These are phyloP conservation scores for Mustela nigripes DNA, from an alignment of 2,113 vertebrate genomes.

Conservation along the genomic window DNA sequence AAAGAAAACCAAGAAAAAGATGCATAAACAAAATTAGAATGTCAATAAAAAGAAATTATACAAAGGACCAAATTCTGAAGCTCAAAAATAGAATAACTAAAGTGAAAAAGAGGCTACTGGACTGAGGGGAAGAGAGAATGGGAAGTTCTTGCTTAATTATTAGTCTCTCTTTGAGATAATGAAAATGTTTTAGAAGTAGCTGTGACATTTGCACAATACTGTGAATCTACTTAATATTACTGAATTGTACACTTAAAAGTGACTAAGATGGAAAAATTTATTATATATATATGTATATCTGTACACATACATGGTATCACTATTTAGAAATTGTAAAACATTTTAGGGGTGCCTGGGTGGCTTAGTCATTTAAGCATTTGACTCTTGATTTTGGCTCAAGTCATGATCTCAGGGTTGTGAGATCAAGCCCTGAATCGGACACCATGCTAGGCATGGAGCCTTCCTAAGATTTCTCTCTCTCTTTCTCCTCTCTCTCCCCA, in stretches of 20 bases:
- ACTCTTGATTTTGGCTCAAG: not conserved
- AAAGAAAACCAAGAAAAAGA: not conserved
- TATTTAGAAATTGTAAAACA: not conserved
- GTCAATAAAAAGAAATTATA: slow-evolving; percentile 1
- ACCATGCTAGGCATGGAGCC: not conserved
- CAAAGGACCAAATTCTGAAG: not conserved
- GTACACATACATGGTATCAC: not conserved
- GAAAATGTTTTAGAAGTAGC: slow-evolving; percentile 10
- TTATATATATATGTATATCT: not conserved
- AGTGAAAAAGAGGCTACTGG: not conserved
- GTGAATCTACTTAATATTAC: not conserved
- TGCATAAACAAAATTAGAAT: not conserved
- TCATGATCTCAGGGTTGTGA: not conserved
- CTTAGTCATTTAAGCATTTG: not conserved
- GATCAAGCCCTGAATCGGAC: not conserved
- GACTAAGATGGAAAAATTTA: not conserved
- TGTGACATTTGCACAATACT: not conserved
- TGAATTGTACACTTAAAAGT: not conserved
- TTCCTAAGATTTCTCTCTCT: not conserved
- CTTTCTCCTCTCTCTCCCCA: too few species aligned
- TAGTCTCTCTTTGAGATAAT: not conserved
- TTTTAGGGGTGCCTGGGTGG: not conserved
- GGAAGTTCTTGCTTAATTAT: not conserved
- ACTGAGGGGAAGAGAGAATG: not conserved
- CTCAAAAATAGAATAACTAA: not conserved